Conservation (phyloP, 2,797 vertebrate genomes). For the Megaceryle alcyon region DNA sequence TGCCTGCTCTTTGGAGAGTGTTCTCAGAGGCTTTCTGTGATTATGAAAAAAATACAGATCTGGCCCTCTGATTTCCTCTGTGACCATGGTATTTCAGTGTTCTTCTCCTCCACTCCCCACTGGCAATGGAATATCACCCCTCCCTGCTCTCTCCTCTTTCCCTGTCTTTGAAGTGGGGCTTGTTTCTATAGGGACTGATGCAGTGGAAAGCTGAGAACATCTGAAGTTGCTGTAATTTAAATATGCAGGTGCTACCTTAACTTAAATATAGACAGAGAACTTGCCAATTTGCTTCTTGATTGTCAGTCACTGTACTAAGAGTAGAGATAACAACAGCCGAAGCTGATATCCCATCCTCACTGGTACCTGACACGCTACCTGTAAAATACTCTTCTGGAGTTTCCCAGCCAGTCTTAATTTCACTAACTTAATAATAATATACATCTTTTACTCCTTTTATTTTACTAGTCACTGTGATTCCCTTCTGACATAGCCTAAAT, state of each 20-base stretch:
- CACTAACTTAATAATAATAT: neutral
- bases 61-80: neutral
- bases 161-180: neutral
- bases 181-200: neutral
- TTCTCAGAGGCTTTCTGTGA: neutral
- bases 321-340: neutral
- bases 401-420: neutral
- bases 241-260: neutral
- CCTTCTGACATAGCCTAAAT: conserved; percentile 1
- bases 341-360: neutral
- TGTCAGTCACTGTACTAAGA: neutral
- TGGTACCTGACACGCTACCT: neutral
- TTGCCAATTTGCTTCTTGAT: neutral
- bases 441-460: neutral
- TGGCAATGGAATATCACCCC: neutral
- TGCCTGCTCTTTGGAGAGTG: neutral
- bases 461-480: neutral
- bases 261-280: neutral
- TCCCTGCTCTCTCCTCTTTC: neutral
- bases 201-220: neutral
- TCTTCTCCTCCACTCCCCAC: neutral
- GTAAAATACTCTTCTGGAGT: neutral
- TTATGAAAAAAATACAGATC: neutral
- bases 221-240: neutral
- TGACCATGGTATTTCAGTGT: fast-evolving